Base-by-base conservation (phyloP, 2,888 invertebrate genomes). In the Tetragonula carbonaria region DNA sequence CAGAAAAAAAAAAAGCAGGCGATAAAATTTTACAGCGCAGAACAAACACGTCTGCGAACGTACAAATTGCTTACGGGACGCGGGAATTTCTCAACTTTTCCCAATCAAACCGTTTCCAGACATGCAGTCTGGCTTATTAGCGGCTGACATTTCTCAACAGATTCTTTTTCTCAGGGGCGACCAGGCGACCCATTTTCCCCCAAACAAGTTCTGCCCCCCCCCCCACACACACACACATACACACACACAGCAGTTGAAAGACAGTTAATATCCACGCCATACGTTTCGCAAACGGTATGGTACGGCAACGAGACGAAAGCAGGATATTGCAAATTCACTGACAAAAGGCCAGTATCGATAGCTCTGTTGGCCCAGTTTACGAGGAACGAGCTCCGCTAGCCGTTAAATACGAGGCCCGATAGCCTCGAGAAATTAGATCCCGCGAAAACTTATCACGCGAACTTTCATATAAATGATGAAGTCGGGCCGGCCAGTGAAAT, bases 241-340 rank as follows among this genome's bases (percentile, higher is more conserved):
- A 33, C 2, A 33, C 8, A 45, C 45, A 8, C 8, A 38, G 38
- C 38, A 59, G 33, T 53, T 59, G 63, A 74, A 28, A 33, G 38
- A 8, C 33, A 23, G 80, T 51, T 70, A 59, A 74, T 63, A 63
- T 74, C 51, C 65, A 51, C 65, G 4, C 28, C 2, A 28, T 28
- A 28, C 33, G 55, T 81, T 75, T 72, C 72, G 71, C 33, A 76
- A 67, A 45, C 13, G 38, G 2, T 33, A 33, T 28, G 70, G 65
- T 62, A 18, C 13, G 62, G 3, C 8, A 45, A 33, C 71, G 55
- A 28, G 28, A 81, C 5, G 55, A 53, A 51, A 55, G 38, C 74
- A 55, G 82, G 62, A 82, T 76, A 83, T 82, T 74, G 62, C 67
- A 57, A 82, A 82, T 83, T 73, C 57, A 67, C 75, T 33, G 55